phyloP scores from a whole-genome alignment of 1,140 invertebrate species.

The Oryzaephilus surinamensis region DNA sequence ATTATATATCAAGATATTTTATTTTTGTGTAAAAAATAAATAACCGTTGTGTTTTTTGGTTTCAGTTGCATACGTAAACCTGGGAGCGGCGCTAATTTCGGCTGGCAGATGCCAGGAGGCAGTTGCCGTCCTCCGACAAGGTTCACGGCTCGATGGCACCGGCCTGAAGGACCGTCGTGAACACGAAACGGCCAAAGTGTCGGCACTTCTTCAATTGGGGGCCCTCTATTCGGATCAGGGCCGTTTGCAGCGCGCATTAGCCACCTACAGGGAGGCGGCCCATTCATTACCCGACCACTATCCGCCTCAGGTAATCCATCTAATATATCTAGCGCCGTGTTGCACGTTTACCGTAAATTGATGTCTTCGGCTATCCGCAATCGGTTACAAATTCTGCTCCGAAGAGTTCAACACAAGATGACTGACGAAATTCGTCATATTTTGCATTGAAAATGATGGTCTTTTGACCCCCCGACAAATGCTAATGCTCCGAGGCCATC shows the following conservation, averaged over 20 bases:
- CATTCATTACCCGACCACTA: constrained; percentile 69
- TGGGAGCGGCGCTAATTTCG: constrained; percentile 77
- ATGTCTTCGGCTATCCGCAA: too few relatives aligned
- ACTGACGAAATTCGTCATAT: too few relatives aligned
- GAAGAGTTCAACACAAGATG: too few relatives aligned
- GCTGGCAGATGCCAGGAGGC: constrained; percentile 75
- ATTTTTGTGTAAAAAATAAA: constrained; percentile 1
- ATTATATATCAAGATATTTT: background rate
- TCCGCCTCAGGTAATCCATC: constrained; percentile 62
- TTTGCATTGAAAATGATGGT: too few relatives aligned
- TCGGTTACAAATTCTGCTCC: too few relatives aligned
- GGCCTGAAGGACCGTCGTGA: constrained; percentile 80
- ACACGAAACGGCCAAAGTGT: constrained; percentile 82
- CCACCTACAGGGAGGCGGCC: constrained; percentile 80
- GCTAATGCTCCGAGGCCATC: constrained; percentile 11
- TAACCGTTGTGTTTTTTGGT: constrained; percentile 36
- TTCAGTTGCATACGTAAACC: constrained; percentile 90
- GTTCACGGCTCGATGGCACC: constrained; percentile 71
- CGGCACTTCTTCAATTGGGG: constrained; percentile 84
- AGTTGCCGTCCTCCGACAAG: constrained; percentile 67
- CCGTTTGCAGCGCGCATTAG: constrained; percentile 71
- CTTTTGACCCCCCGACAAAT: constrained; percentile 16
- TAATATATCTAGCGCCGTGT: too few relatives aligned
- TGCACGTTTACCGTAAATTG: too few relatives aligned
- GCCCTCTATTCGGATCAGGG: constrained; percentile 81